Conservation (phyloP, 2,888 invertebrate species). For the Apamea anceps region DNA sequence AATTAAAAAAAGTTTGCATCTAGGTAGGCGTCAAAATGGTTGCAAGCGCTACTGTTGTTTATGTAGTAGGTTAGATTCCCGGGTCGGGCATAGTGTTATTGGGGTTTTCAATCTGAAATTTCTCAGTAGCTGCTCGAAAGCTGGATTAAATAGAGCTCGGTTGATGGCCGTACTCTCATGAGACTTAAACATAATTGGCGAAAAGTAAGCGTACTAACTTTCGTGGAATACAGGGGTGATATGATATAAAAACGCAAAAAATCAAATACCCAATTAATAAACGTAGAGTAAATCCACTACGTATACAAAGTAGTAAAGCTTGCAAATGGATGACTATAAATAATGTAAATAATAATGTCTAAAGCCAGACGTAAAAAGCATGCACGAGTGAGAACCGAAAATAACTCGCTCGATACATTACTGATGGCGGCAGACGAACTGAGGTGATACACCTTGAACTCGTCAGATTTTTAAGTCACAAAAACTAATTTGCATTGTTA, state of each 20-base stretch:
- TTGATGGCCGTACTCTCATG: no score
- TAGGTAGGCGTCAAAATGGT: not conserved
- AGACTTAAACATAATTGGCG: not conserved
- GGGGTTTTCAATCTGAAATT: no score
- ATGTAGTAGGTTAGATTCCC: no score
- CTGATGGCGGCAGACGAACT: constrained; percentile 9
- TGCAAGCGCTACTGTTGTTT: no score
- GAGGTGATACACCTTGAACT: constrained; percentile 18
- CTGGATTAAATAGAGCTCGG: no score
- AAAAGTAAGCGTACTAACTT: no score
- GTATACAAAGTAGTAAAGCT: constrained; percentile 36
- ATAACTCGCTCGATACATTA: constrained; percentile 52
- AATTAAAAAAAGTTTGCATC: not conserved
- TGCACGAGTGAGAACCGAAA: constrained; percentile 46
- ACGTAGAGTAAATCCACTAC: constrained; percentile 16
- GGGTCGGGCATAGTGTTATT: no score
- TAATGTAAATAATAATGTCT: constrained; percentile 42
- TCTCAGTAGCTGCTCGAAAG: no score
- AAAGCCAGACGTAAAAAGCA: constrained; percentile 57
- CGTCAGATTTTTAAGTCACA: not conserved
- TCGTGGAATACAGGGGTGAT: not conserved
- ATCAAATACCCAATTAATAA: constrained; percentile 12
- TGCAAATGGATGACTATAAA: constrained; percentile 47
- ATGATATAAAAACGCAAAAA: not conserved
- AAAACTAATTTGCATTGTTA: not conserved